Evolutionary conservation across 2,113 vertebrate genomes (phyloP).

Genomic region (Pteropus alecto): DNA sequence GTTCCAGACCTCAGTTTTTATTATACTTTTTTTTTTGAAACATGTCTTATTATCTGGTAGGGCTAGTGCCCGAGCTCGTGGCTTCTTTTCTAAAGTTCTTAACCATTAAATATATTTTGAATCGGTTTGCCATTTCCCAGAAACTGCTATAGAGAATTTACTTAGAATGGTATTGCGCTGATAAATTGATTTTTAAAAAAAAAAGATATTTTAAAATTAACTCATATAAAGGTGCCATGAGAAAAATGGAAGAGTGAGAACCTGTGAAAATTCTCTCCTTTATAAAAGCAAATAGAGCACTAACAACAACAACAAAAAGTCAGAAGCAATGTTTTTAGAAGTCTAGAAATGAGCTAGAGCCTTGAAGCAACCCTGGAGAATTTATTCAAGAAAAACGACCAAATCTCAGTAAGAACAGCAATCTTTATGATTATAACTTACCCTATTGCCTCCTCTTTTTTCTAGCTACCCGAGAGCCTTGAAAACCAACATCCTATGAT

Average conservation of each 20-base stretch:
- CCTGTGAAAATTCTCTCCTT: neutral
- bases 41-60: neutral
- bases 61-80: neutral
- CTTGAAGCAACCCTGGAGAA: neutral
- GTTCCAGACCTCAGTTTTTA: neutral
- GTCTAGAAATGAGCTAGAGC: neutral
- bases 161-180: neutral
- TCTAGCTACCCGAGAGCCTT: neutral
- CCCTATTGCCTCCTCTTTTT: too few species aligned
- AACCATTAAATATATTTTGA: neutral
- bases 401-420: neutral
- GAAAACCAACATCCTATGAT: neutral
- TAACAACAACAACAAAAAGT: rapidly evolving
- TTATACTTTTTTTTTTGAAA: neutral
- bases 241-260: neutral
- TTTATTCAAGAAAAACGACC: neutral
- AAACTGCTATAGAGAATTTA: neutral
- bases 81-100: neutral
- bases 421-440: neutral
- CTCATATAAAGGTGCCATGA: neutral
- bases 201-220: neutral
- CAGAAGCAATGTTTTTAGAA: neutral
- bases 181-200: too few species aligned
- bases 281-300: neutral
- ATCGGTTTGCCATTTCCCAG: neutral